A percentile compares a stretch with the other conserved stretches of the same genome.
These are phyloP conservation scores for Sminthurinus aureus DNA, from an alignment of 2,888 invertebrate species.

Conservation along the genomic window DNA sequence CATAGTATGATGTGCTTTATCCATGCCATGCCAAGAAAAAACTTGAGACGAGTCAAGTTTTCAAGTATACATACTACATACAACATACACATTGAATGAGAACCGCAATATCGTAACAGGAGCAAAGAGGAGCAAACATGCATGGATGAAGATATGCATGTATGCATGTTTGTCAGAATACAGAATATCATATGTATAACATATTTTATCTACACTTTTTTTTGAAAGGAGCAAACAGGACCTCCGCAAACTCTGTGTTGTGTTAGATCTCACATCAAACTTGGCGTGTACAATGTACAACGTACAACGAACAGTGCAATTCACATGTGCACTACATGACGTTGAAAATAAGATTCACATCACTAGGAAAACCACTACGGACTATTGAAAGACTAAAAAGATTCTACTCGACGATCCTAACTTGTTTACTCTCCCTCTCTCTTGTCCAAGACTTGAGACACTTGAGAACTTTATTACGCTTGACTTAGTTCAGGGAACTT, in stretches of 20 bases:
- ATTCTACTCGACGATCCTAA: neutral
- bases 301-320: neutral
- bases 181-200: neutral
- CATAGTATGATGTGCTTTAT: conserved; percentile 1
- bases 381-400: conserved; percentile 4
- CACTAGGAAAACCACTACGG: conserved; percentile 12
- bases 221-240: too few species aligned
- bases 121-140: neutral
- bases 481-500: conserved; percentile 8
- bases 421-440: conserved; percentile 6
- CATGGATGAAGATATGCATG: neutral
- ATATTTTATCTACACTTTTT: too few species aligned
- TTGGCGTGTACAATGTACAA: too few species aligned
- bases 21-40: neutral
- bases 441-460: neutral
- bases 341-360: conserved; percentile 9
- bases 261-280: too few species aligned
- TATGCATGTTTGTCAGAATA: neutral
- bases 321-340: neutral
- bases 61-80: neutral
- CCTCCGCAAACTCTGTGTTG: too few species aligned
- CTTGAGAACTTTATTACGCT: conserved; percentile 20
- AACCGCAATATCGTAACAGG: neutral
- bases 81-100: neutral
- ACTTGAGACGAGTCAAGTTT: neutral